These are phyloP conservation scores for Botrylloides violaceus DNA, from an alignment of 23 tunicate genomes.

Conservation along the genomic window DNA sequence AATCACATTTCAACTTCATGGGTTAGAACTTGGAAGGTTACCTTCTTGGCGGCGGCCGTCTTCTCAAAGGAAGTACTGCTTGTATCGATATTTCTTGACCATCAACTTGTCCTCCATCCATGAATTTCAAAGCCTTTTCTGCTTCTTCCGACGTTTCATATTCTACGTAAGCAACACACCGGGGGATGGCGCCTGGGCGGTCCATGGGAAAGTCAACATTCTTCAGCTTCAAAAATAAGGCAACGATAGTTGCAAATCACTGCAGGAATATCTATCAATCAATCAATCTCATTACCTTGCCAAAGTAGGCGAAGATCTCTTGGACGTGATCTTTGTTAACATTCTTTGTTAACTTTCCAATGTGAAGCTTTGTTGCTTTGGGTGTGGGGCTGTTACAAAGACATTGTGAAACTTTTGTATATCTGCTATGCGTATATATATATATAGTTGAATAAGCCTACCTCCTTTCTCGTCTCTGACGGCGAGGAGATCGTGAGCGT, in stretches of 20 bases:
- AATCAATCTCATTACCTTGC: slow-evolving; percentile 26
- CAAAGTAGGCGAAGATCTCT: slow-evolving; percentile 87
- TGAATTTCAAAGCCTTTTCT: slow-evolving; percentile 82
- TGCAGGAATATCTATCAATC: neutral
- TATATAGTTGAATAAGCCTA: too few relatives aligned
- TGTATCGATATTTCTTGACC: slow-evolving; percentile 80
- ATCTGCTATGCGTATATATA: too few relatives aligned
- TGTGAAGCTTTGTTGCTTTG: slow-evolving; percentile 72
- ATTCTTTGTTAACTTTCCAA: slow-evolving; percentile 77
- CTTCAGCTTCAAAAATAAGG: slow-evolving; percentile 18
- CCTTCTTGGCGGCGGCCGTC: slow-evolving; percentile 40
- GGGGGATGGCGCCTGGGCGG: slow-evolving; percentile 37
- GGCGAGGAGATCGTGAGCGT: slow-evolving; percentile 68
- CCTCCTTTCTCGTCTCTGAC: slow-evolving; percentile 43
- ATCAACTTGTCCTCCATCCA: slow-evolving; percentile 97
- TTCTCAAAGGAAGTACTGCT: slow-evolving; percentile 56
- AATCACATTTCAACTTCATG: too few relatives aligned
- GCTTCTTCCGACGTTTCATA: slow-evolving; percentile 89
- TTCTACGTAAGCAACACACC: slow-evolving; percentile 76
- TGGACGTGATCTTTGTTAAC: slow-evolving; percentile 77
- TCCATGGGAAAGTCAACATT: slow-evolving; percentile 76
- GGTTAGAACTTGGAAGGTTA: too few relatives aligned
- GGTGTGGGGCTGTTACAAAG: slow-evolving; percentile 53
- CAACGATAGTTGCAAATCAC: too few relatives aligned
- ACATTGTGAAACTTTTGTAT: too few relatives aligned